A percentile compares a stretch with the other conserved stretches of the same genome.
Evolutionary conservation across 2,888 invertebrate species (phyloP).

Genomic region (Cataglyphis livida): DNA sequence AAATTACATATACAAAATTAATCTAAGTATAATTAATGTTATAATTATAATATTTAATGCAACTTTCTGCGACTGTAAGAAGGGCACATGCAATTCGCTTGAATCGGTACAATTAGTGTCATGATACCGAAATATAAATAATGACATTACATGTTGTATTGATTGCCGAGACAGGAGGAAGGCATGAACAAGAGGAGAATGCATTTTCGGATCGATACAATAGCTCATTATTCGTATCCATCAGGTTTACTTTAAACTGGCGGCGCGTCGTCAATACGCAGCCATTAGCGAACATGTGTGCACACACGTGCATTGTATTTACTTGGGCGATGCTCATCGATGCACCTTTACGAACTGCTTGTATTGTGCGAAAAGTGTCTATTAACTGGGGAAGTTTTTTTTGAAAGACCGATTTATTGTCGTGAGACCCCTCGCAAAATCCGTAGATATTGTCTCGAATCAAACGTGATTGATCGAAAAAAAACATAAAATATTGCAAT

Average conservation of each 20-base stretch:
- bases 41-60: not conserved
- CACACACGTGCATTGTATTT: constrained; percentile 55
- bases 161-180: constrained; percentile 13
- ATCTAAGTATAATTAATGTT: not conserved
- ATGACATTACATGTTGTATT: constrained; percentile 29
- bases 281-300: constrained; percentile 71
- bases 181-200: constrained; percentile 18
- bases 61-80: not conserved
- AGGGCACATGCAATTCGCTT: not conserved
- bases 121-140: constrained; percentile 30
- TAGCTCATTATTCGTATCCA: constrained; percentile 69
- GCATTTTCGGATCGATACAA: constrained; percentile 63
- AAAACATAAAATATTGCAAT: not conserved
- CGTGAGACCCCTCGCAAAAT: not conserved
- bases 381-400: constrained; percentile 25
- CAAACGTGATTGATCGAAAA: not conserved
- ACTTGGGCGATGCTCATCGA: constrained; percentile 42
- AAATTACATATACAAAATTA: not conserved
- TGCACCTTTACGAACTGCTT: constrained; percentile 52
- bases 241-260: constrained; percentile 55
- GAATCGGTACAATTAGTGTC: constrained; percentile 17
- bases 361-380: constrained; percentile 52
- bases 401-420: constrained; percentile 26
- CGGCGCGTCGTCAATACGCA: constrained; percentile 62
- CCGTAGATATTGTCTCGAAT: not conserved